These are phyloP conservation scores for Mythimna pallens DNA, from an alignment of 2,888 invertebrate genomes.

Conservation along the genomic window DNA sequence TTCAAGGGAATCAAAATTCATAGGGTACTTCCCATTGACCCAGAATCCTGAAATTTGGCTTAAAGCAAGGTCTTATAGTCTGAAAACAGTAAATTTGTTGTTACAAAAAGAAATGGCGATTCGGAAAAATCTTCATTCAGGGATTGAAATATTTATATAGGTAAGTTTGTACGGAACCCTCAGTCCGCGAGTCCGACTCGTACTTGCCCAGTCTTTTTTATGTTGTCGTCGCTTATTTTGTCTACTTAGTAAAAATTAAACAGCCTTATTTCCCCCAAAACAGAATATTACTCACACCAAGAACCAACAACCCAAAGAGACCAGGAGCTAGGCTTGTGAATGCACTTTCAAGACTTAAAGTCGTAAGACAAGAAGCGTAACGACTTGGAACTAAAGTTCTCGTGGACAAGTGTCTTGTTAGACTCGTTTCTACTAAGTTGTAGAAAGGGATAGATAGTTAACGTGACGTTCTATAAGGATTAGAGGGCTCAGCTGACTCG, in stretches of 20 bases:
- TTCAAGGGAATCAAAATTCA: too few species aligned
- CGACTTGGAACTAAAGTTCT: slow-evolving; percentile 66
- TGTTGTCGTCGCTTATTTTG: not conserved
- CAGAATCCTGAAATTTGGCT: too few species aligned
- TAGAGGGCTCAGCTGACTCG: slow-evolving; percentile 45
- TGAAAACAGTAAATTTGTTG: too few species aligned
- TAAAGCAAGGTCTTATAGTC: too few species aligned
- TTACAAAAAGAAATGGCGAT: too few species aligned
- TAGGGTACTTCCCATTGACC: too few species aligned
- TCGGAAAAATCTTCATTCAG: too few species aligned
- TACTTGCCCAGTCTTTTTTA: too few species aligned
- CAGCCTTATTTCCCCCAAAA: not conserved
- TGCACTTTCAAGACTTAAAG: slow-evolving; percentile 52
- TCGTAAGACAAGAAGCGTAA: slow-evolving; percentile 65
- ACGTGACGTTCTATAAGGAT: slow-evolving; percentile 56
- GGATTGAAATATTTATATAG: too few species aligned
- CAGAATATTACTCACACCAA: slow-evolving; percentile 3
- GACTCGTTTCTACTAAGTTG: slow-evolving; percentile 64
- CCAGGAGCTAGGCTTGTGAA: slow-evolving; percentile 36
- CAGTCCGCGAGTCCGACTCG: too few species aligned
- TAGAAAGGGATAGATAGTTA: slow-evolving; percentile 67
- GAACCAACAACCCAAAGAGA: slow-evolving; percentile 34
- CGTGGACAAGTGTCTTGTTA: slow-evolving; percentile 70
- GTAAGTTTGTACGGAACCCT: too few species aligned
- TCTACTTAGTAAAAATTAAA: not conserved